These are phyloP conservation scores for Chrysotoxum bicinctum DNA, from an alignment of 2,888 invertebrate genomes.

Conservation along the genomic window DNA sequence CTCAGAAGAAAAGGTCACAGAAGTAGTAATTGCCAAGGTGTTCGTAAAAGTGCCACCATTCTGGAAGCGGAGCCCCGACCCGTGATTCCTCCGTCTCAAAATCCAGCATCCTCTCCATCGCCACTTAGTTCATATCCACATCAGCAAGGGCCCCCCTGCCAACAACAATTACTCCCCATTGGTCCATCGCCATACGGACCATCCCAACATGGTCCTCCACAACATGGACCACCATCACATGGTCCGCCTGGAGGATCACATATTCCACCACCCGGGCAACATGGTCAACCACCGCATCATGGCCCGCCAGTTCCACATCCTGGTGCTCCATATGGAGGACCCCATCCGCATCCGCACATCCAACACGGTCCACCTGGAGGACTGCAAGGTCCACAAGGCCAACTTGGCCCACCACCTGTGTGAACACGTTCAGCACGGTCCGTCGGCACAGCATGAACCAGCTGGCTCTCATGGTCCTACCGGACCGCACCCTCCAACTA, in stretches of 20 bases:
- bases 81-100: slow-evolving; percentile 92
- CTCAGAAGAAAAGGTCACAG: too few species aligned
- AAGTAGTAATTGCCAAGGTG: too few species aligned
- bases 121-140: slow-evolving; percentile 87
- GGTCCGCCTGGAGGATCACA: slow-evolving; percentile 76
- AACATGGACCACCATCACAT: slow-evolving; percentile 75
- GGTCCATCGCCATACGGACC: slow-evolving; percentile 74
- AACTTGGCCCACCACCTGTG: slow-evolving; percentile 74
- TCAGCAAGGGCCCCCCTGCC: slow-evolving; percentile 77
- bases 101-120: slow-evolving; percentile 88
- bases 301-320: slow-evolving; percentile 65
- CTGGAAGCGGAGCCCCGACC: slow-evolving; percentile 93
- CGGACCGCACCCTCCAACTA: slow-evolving; percentile 74
- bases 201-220: slow-evolving; percentile 76
- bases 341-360: slow-evolving; percentile 74
- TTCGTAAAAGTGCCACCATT: too few species aligned
- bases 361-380: slow-evolving; percentile 78
- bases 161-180: slow-evolving; percentile 75
- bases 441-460: slow-evolving; percentile 80
- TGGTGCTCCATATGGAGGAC: slow-evolving; percentile 72
- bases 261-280: slow-evolving; percentile 76
- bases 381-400: slow-evolving; percentile 74
- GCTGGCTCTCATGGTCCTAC: slow-evolving; percentile 77
- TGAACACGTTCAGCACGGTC: slow-evolving; percentile 77
- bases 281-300: slow-evolving; percentile 74